phyloP scores from a whole-genome alignment of 2,888 invertebrate species.

The Magallana nippona region DNA sequence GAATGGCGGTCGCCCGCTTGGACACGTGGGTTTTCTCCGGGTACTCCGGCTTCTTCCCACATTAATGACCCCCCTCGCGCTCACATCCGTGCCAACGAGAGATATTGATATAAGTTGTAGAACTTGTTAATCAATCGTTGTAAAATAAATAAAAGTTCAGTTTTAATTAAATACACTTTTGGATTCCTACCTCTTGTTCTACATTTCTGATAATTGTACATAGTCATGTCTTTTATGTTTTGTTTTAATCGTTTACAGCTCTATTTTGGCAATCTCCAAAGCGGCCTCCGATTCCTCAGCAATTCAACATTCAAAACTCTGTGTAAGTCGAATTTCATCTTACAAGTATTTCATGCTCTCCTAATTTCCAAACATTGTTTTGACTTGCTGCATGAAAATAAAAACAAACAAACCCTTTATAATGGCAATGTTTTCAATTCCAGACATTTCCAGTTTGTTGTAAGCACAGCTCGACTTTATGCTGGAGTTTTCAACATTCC shows the following conservation, averaged over 20 bases:
- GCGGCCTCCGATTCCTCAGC: conserved; percentile 77
- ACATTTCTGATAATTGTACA: not conserved
- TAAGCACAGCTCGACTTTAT: conserved; percentile 73
- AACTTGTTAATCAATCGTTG: too few species aligned
- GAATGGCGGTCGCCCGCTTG: too few species aligned
- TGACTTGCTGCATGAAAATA: not conserved
- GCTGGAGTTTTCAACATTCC: conserved; percentile 69
- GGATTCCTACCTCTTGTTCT: too few species aligned
- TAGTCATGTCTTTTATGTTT: not conserved
- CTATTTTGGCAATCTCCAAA: conserved; percentile 80
- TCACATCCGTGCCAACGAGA: too few species aligned
- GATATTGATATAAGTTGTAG: too few species aligned
- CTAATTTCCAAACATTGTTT: too few species aligned
- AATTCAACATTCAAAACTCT: conserved; percentile 72
- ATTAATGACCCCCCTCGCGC: too few species aligned
- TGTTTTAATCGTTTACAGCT: conserved; percentile 63
- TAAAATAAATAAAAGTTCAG: too few species aligned
- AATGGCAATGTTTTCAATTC: not conserved
- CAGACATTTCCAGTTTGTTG: conserved; percentile 46
- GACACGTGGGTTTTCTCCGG: too few species aligned
- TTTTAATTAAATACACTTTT: too few species aligned
- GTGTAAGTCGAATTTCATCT: conserved; percentile 49
- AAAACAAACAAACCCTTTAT: not conserved
- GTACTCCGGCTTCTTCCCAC: too few species aligned
- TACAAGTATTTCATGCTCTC: too few species aligned